Conservation (phyloP, 2,797 vertebrate species). For the Lepidocolaptes lacrymiger region DNA sequence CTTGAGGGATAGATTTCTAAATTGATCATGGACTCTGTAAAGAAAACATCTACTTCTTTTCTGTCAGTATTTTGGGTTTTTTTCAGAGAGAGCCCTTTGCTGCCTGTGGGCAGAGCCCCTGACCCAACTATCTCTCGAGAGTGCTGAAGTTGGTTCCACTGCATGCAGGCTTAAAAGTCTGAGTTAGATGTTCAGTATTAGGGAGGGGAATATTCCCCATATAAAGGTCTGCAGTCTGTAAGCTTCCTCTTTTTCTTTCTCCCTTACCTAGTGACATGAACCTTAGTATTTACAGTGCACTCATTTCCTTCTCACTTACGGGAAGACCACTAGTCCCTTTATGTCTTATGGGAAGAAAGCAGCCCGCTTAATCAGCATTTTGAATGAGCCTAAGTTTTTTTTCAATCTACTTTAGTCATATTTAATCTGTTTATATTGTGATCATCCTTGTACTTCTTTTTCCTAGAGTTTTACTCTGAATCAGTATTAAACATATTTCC, state of each 20-base stretch:
- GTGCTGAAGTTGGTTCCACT: rapidly evolving
- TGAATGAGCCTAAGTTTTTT: neutral
- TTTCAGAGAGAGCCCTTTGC: neutral
- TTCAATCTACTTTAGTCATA: neutral
- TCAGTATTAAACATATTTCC: neutral
- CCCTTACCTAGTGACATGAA: neutral
- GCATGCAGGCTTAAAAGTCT: neutral
- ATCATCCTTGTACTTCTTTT: neutral
- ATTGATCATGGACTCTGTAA: neutral
- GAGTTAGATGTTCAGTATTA: neutral
- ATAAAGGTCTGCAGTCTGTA: neutral
- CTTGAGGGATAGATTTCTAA: neutral
- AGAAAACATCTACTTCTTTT: neutral
- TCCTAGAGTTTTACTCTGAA: neutral
- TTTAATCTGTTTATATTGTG: neutral
- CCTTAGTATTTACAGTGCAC: neutral
- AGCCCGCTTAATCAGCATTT: neutral
- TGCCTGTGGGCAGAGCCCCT: neutral
- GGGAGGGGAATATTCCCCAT: neutral
- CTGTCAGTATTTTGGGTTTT: neutral
- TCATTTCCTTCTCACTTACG: neutral
- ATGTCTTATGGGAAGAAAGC: neutral
- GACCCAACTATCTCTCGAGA: neutral
- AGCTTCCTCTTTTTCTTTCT: neutral
- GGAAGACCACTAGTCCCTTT: neutral